Conservation (phyloP, 2,888 invertebrate species). For the Mythimna pallens region DNA sequence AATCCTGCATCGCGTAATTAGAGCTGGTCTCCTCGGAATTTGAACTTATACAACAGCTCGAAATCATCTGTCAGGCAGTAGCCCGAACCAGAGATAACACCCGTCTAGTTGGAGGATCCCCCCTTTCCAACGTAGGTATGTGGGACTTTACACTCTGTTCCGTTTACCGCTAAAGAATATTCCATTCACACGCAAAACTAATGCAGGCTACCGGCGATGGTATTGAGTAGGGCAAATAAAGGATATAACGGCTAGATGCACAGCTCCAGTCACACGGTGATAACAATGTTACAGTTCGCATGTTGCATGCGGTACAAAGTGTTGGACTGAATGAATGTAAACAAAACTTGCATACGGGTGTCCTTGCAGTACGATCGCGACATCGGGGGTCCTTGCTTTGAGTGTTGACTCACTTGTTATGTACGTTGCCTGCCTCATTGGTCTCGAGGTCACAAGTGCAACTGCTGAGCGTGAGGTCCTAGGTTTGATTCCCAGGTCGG, state of each 20-base stretch:
- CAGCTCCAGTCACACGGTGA: not conserved
- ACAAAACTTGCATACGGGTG: not conserved
- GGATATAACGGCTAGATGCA: not conserved
- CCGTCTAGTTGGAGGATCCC: too few relatives aligned
- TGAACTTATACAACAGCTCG: too few relatives aligned
- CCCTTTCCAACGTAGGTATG: too few relatives aligned
- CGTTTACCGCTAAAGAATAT: not conserved
- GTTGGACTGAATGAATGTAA: slow-evolving; percentile 17
- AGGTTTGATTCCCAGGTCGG: too few relatives aligned
- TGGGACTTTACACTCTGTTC: too few relatives aligned
- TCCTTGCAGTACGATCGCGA: not conserved
- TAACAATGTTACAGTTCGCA: slow-evolving; percentile 1
- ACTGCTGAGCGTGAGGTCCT: too few relatives aligned
- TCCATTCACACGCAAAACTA: not conserved
- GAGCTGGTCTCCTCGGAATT: too few relatives aligned
- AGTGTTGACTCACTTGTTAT: not conserved
- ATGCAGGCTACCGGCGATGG: not conserved
- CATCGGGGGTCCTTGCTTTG: not conserved
- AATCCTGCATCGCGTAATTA: too few relatives aligned
- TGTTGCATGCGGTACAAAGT: not conserved
- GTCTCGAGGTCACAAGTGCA: too few relatives aligned
- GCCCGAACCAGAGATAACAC: too few relatives aligned
- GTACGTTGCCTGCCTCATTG: too few relatives aligned
- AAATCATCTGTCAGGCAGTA: too few relatives aligned
- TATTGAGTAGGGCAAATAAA: not conserved